Evolutionary conservation across 37 sponge, comb jelly and placozoan species (phyloP).

Genomic region (Theonella swinhoei): DNA sequence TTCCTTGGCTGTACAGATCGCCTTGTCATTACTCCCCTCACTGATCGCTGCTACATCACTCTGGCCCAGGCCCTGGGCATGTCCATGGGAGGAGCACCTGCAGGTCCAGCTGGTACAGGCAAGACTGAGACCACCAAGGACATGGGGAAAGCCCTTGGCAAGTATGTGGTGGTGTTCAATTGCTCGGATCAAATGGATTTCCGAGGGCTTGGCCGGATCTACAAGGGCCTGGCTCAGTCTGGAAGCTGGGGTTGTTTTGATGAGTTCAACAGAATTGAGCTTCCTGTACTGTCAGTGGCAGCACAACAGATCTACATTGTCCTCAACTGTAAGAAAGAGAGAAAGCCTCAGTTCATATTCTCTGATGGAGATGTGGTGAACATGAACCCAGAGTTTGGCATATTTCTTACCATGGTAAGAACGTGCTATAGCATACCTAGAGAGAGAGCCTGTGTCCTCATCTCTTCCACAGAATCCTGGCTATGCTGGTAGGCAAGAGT

Average conservation of each 20-base stretch:
- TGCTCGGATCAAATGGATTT: constrained; percentile 99
- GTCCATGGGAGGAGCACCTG: constrained; percentile 97
- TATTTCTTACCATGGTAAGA: constrained; percentile 93
- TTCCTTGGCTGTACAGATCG: constrained; percentile 97
- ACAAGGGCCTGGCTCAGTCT: constrained; percentile 98
- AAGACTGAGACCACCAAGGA: constrained; percentile 98
- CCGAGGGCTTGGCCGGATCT: constrained; percentile 94
- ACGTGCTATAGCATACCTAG: too few species aligned
- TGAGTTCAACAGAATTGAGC: constrained; percentile 97
- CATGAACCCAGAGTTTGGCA: constrained; percentile 97
- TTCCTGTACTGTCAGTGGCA: constrained; percentile 98
- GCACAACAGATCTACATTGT: constrained; percentile 98
- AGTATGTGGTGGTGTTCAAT: constrained; percentile 99
- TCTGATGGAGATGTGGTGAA: constrained; percentile 95
- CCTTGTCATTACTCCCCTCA: constrained; percentile 97
- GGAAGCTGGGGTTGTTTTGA: constrained; percentile 99
- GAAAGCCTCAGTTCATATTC: constrained; percentile 93
- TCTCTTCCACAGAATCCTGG: constrained; percentile 80
- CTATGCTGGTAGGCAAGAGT: constrained; percentile 97
- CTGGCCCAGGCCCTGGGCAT: constrained; percentile 98
- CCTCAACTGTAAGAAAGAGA: constrained; percentile 94
- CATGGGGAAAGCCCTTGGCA: constrained; percentile 97
- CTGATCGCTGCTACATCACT: constrained; percentile 98
- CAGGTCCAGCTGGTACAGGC: constrained; percentile 96
- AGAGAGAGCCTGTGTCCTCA: too few species aligned